Evolutionary conservation across 2,888 invertebrate species (phyloP), one percentile per base, ranked within the genome.

Genomic region (Dexiosoma caninum): DNA sequence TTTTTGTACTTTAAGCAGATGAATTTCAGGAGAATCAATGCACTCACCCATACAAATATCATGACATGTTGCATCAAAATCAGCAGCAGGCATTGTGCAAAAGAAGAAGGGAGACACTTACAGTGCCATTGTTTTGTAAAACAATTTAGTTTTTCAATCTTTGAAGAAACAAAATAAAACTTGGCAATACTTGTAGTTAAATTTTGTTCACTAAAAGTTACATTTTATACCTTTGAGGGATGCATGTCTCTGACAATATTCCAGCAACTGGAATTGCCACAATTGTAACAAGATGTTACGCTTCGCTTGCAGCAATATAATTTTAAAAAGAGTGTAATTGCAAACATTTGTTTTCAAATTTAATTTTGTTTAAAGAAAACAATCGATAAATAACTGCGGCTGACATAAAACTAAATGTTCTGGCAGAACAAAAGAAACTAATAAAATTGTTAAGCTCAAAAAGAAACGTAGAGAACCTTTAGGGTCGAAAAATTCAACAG

Each of bases 231-330:
- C 53, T 53, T 72, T n/a, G 3, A 32, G 62, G 21, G n/a, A n/a
- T n/a, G n/a, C 23, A 23, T 62, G 44, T 23, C 62, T 53, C 14
- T 72, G 72, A 72, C 62, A 72, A 51, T 51, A 46, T 27, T 37
- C n/a, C n/a, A n/a, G n/a, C n/a, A n/a, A n/a, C n/a, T 51, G 40
- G 23, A 57, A 30, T 16, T 70, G 70, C 32, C 12, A 16, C 35
- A 32, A 55, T 62, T 42, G 35, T 49, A 46, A 49, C 46, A 49
- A 42, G n/a, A n/a, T n/a, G n/a, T n/a, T n/a, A n/a, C n/a, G n/a
- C n/a, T n/a, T n/a, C n/a, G n/a, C n/a, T n/a, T n/a, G n/a, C n/a
- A n/a, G n/a, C n/a, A n/a, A n/a, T n/a, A 62, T 42, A 21, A 2
- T n/a, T 35, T 23, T 10, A 30, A 4, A 21, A 10, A 5, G 30